Conservation (phyloP, 1,140 invertebrate species). For the Oscheius sp. region DNA sequence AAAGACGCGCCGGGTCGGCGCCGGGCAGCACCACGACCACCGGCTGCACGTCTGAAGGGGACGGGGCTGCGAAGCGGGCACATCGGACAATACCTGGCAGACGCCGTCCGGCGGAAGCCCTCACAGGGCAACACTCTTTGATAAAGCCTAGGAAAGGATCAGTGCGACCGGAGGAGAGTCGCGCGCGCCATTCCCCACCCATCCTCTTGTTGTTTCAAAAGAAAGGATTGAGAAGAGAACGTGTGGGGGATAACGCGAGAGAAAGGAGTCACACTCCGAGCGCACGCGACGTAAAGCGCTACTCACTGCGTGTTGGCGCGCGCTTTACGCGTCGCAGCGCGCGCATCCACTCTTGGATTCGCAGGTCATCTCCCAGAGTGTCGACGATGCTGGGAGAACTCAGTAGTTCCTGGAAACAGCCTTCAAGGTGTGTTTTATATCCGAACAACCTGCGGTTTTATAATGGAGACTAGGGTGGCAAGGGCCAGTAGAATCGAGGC, state of each 20-base stretch:
- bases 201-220: too few species aligned
- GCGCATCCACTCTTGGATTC: constrained; percentile 41
- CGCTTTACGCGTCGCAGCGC: constrained; percentile 36
- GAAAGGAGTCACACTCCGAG: constrained; percentile 4
- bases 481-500: neutral
- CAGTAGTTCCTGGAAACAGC: neutral
- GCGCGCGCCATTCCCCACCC: too few species aligned
- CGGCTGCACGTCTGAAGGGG: constrained; percentile 25
- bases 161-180: neutral
- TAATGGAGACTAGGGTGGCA: neutral
- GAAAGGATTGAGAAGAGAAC: neutral
- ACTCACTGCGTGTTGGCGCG: constrained; percentile 42
- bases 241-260: neutral
- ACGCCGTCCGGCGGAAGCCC: constrained; percentile 19
- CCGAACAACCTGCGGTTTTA: neutral
- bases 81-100: constrained; percentile 20
- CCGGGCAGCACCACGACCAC: constrained; percentile 33
- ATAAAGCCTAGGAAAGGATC: constrained; percentile 27
- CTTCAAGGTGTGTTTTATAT: neutral
- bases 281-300: neutral
- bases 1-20: constrained; percentile 14
- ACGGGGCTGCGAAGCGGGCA: neutral
- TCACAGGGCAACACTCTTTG: constrained; percentile 40
- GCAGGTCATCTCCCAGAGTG: constrained; percentile 16
- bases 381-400: neutral